Percentiles rank a stretch among this genome's conserved stretches.
Evolutionary conservation across 2,113 vertebrate genomes (phyloP).

Genomic region (Glaucomys volans): DNA sequence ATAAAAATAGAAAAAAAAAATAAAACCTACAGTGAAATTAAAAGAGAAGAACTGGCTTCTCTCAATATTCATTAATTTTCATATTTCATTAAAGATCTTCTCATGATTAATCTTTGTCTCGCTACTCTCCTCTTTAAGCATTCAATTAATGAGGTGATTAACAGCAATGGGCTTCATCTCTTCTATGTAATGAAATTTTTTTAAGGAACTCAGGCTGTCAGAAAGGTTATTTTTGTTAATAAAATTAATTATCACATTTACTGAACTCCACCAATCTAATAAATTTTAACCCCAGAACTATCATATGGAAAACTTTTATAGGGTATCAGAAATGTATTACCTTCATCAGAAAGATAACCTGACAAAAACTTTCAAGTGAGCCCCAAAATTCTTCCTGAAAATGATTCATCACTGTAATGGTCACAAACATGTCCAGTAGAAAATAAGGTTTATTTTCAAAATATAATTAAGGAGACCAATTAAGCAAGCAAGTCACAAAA

Average conservation of each 20-base stretch:
- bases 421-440: background rate
- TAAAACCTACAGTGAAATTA: background rate
- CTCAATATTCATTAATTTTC: constrained; percentile 43
- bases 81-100: constrained; percentile 48
- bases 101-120: constrained; percentile 15
- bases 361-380: background rate
- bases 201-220: constrained; percentile 13
- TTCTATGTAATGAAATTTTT: background rate
- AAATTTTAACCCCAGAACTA: background rate
- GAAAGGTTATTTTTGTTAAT: constrained; percentile 19
- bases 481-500: background rate
- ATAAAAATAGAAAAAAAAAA: background rate
- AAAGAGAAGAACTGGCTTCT: background rate
- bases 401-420: background rate
- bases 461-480: background rate
- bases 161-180: constrained; percentile 18
- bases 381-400: background rate
- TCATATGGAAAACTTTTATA: background rate
- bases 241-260: constrained; percentile 31
- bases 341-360: background rate
- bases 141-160: constrained; percentile 64
- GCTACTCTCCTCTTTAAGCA: background rate
- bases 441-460: constrained; percentile 53
- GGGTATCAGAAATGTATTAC: background rate
- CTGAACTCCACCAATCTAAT: background rate